Evolutionary conservation across 2,888 invertebrate species (phyloP).

Genomic region (Tachystola acroxantha): DNA sequence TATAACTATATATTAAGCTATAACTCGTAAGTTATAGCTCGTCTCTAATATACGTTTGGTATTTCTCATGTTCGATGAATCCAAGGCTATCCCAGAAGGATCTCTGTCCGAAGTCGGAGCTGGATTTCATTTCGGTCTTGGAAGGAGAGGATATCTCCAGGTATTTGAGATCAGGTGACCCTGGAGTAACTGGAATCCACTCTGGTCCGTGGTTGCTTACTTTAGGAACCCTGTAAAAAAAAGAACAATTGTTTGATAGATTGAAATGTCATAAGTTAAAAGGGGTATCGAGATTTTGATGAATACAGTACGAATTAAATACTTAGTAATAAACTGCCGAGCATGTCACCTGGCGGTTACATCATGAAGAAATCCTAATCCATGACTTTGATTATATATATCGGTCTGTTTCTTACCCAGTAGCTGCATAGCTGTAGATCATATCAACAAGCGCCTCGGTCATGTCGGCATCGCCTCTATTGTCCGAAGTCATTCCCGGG

Average conservation of each 20-base stretch:
- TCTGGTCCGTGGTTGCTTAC: slow-evolving; percentile 35
- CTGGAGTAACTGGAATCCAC: slow-evolving; percentile 71
- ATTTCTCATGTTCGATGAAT: slow-evolving; percentile 78
- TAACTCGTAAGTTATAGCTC: too few species aligned
- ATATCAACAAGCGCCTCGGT: slow-evolving; percentile 70
- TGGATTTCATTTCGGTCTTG: slow-evolving; percentile 55
- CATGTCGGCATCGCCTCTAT: slow-evolving; percentile 70
- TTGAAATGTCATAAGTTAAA: too few species aligned
- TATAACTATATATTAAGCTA: too few species aligned
- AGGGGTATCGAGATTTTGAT: too few species aligned
- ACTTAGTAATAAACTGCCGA: too few species aligned
- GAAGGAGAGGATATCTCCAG: slow-evolving; percentile 72
- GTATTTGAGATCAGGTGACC: slow-evolving; percentile 60
- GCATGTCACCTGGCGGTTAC: too few species aligned
- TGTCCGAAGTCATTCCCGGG: slow-evolving; percentile 15
- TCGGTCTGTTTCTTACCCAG: too few species aligned
- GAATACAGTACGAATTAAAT: too few species aligned
- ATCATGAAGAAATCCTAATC: too few species aligned
- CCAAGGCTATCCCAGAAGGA: slow-evolving; percentile 80
- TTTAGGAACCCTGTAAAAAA: slow-evolving; percentile 53
- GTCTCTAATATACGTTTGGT: slow-evolving; percentile 42
- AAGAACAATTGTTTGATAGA: background rate
- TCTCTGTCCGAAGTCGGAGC: slow-evolving; percentile 71
- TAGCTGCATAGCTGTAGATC: slow-evolving; percentile 74
- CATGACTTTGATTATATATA: too few species aligned